Evolutionary conservation across 1,140 invertebrate genomes (phyloP), one percentile per base, ranked within the genome.

Genomic region (Drosophila kurseongensis): DNA sequence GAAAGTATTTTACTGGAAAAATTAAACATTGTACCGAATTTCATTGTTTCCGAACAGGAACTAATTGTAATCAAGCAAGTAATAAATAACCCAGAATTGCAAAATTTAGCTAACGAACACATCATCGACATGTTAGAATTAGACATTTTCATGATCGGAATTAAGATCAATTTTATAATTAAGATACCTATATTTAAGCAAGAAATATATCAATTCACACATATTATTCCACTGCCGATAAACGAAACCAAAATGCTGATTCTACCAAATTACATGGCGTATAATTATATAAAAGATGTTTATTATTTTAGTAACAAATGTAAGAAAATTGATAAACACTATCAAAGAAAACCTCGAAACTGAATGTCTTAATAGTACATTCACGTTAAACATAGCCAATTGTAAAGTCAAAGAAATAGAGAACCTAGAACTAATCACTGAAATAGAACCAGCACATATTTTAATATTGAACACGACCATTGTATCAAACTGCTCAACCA

Each of bases 1-100:
- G 32, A 52, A 35, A 52, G 50, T 14, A 12, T 52, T 4, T 52
- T 52, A 35, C 9, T 52, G 5, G 27, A 32, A 4, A 41, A 56
- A 42, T 41, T 42, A 42, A 56, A 56, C 12, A 32, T 56, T 29
- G 23, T 42, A 16, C 40, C 40, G 2, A 56, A 42, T 12, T 56
- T 29, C n/a, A 42, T 36, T 18, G 12, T 47, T 5, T 47, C 16
- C 8, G 44, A 47, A 23, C 18, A 23, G 6, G 44, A 47, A 47
- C 12, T 47, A 12, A 23, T 12, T 47, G 4, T 47, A 13, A 47
- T 47, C 44, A 47, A 13, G 5, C 44, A 45, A 23, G 44, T 12
- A 14, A 23, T 47, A 47, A 47, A 47, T 12, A 13, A 12, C 12
- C 1, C 18, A 23, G 10, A 47, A 23, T 23, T 47, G 5, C 44